Evolutionary conservation across 2,113 vertebrate species (phyloP).

Genomic region (Pedionomus torquatus): DNA sequence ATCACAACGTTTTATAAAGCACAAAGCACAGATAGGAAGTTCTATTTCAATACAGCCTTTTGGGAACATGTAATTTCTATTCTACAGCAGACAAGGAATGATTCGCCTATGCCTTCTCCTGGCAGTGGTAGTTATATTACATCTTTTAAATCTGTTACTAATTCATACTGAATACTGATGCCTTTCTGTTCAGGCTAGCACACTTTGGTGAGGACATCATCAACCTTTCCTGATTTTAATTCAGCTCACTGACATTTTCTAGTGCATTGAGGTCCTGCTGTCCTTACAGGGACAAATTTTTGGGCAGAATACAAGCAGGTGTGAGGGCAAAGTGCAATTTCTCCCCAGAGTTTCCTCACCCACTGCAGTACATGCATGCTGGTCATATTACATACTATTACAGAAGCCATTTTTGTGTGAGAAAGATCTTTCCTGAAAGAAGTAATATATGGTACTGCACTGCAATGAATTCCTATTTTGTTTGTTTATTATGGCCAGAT

Average conservation of each 20-base stretch:
- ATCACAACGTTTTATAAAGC: not conserved
- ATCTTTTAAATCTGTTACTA: constrained; percentile 17
- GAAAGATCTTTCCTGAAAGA: not conserved
- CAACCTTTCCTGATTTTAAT: not conserved
- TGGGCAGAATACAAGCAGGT: not conserved
- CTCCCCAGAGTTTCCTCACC: not conserved
- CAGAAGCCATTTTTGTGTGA: not conserved
- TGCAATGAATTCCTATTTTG: not conserved
- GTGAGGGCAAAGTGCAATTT: not conserved
- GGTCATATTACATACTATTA: not conserved
- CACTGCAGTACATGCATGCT: not conserved
- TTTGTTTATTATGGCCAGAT: not conserved
- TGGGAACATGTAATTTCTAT: not conserved
- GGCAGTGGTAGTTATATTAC: not conserved
- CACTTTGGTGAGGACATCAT: not conserved
- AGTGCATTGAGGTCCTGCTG: not conserved
- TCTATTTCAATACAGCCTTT: not conserved
- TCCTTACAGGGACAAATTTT: not conserved
- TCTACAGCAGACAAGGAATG: not conserved
- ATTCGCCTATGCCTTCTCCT: not conserved
- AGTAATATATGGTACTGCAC: not conserved
- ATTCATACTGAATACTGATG: constrained; percentile 8
- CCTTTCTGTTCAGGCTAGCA: not conserved
- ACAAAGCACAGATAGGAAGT: not conserved
- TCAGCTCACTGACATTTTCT: not conserved